Percentiles rank a stretch among this genome's conserved stretches.
phyloP scores from a whole-genome alignment of 2,888 invertebrate species.

The Sphaerophoria taeniata region DNA sequence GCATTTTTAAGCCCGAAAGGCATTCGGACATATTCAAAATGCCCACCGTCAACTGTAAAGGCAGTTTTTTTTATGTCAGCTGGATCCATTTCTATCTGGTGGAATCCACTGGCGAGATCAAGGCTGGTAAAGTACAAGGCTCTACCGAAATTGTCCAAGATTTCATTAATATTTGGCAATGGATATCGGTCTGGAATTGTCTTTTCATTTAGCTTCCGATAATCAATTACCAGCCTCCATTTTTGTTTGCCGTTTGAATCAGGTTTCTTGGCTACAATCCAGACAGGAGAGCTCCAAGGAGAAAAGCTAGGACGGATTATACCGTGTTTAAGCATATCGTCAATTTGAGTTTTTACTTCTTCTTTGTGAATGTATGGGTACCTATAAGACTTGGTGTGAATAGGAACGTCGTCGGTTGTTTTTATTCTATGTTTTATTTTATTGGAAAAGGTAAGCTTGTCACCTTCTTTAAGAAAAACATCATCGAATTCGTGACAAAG shows the following conservation, averaged over 20 bases:
- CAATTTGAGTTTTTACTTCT: slow-evolving; percentile 40
- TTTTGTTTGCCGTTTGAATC: slow-evolving; percentile 4
- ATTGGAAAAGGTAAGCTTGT: slow-evolving; percentile 25
- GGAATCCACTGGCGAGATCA: not conserved
- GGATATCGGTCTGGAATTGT: not conserved
- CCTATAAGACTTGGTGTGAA: slow-evolving; percentile 22
- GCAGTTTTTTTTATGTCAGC: not conserved
- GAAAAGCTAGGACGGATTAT: slow-evolving; percentile 47
- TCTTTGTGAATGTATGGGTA: slow-evolving; percentile 33
- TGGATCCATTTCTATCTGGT: not conserved
- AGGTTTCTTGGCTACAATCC: not conserved
- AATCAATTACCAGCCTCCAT: not conserved
- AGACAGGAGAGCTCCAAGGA: not conserved
- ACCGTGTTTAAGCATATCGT: slow-evolving; percentile 27
- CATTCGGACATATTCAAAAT: not conserved
- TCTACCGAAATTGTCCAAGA: not conserved
- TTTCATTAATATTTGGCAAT: not conserved
- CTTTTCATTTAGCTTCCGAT: not conserved
- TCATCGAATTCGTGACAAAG: no score
- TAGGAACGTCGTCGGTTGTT: slow-evolving; percentile 17
- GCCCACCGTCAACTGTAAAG: not conserved
- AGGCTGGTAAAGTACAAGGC: not conserved
- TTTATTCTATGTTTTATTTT: slow-evolving; percentile 26
- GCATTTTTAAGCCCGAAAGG: not conserved
- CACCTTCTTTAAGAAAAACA: slow-evolving; percentile 25